phyloP scores from a whole-genome alignment of 2,797 vertebrate genomes.

The Salarias fasciatus region DNA sequence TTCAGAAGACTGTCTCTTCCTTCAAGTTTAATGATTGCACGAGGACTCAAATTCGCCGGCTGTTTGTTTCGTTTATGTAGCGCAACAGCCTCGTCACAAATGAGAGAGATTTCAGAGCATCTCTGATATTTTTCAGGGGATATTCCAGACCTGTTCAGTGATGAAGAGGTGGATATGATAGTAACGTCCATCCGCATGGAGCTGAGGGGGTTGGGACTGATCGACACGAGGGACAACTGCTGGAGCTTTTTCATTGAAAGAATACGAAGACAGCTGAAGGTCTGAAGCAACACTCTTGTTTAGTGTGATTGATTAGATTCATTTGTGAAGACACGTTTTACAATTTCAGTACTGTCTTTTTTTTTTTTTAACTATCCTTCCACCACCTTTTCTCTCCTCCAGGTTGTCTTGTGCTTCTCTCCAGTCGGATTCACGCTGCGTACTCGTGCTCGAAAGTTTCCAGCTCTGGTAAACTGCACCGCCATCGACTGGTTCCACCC shows the following conservation, averaged over 20 bases:
- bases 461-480: conserved; percentile 79
- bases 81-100: too few species aligned
- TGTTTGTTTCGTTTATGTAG: too few species aligned
- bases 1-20: neutral
- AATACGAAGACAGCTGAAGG: conserved; percentile 78
- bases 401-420: conserved; percentile 86
- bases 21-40: neutral
- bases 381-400: conserved; percentile 14
- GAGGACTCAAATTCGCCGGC: too few species aligned
- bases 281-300: conserved; percentile 15
- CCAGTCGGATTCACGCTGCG: conserved; percentile 82
- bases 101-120: too few species aligned
- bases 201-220: conserved; percentile 77
- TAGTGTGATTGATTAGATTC: neutral
- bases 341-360: neutral
- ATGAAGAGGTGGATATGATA: conserved; percentile 81
- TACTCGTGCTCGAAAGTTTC: conserved; percentile 80
- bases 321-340: conserved; percentile 3
- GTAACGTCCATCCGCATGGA: conserved; percentile 82
- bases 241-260: conserved; percentile 85
- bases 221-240: conserved; percentile 83
- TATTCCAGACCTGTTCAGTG: conserved; percentile 82
- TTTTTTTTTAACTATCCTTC: too few species aligned
- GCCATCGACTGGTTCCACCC: conserved; percentile 79
- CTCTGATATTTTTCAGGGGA: conserved; percentile 77